Base-by-base conservation (phyloP, 1,140 invertebrate genomes). In the Xylocopa sonorina region DNA sequence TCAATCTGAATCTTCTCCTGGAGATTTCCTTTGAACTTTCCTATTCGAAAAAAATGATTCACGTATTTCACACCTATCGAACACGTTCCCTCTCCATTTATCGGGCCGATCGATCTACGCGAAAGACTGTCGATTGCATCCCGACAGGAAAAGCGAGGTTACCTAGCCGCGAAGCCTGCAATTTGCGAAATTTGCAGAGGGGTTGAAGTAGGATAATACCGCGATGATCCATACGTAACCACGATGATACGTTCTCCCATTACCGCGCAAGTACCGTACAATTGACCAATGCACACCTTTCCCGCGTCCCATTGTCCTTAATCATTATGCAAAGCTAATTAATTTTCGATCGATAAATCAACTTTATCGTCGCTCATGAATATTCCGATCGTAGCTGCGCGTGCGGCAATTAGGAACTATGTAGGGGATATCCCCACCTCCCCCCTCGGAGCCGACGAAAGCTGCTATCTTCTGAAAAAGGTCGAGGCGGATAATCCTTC, bases 281-380 rank as follows among this genome's bases (percentile, higher is more conserved):
- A n/a, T 48, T 66, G 27, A n/a, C 43, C 41, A 21, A 7, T 3
- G 18, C 43, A 29, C 48, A 18, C 6, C 21, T 29, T 53, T 29
- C 9, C 16, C 24, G 34, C 14, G 12, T 57, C 38, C 55, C 6
- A 46, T 53, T 75, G 34, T 75, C 62, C 38, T 27, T 18, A n/a
- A n/a, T n/a, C n/a, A n/a, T 68, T 58, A 41, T 16, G 0, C 41
- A 32, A 9, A 3, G 27, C 43, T 60, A 77, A 77, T 77, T 77
- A 77, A 77, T 60, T 77, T 32, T 57, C 29, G 32, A 21, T 18
- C 57, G n/a, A 77, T 77, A 77, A 77, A 77, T 68, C 74, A 58
- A 58, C 41, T 24, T 48, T 76, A 68, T 76, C 63, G 10, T 24
- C 16, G 27, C 21, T 46, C 51, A 16, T 29, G 64, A 58, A 48